Evolutionary conservation across 2,888 invertebrate species (phyloP), one percentile per base, ranked within the genome.

Genomic region (Epistrophe eligans): DNA sequence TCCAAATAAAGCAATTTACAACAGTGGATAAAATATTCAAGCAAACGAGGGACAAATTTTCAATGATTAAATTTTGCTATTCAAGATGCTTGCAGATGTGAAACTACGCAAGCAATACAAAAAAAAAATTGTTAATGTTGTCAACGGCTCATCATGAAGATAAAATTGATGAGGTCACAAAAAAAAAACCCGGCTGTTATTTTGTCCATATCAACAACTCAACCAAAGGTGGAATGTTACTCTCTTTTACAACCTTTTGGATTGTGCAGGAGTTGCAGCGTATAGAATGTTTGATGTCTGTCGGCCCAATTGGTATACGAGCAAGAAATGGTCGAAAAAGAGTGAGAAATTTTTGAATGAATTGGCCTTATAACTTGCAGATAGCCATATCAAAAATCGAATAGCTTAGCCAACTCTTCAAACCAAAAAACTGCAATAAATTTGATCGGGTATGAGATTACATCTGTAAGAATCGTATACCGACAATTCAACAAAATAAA

Each of bases 221-320:
- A 40, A 40, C 40, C 1, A 40, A 40, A 40, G 40, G 40, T n/a
- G n/a, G n/a, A n/a, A n/a, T n/a, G n/a, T n/a, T 81, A 70, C 64
- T 7, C 10, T 64, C 1, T 40, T 40, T 13, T 40, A 40, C 4
- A 40, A 40, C 13, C 40, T 40, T 11, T 40, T 40, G 4, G 81
- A 81, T 6, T 50, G 52, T 32, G 70, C 55, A 43, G 71, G 17
- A 19, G 19, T 80, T 1, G 60, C 67, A 28, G 19, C 66, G 28
- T 81, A 71, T n/a, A n/a, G 38, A 19, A n/a, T 64, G n/a, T 73
- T 32, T 73, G 57, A 70, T 10, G 38, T 55, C 17, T 57, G 76
- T 48, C 43, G 77, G 8, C 55, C 60, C n/a, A n/a, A 40, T 11
- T 76, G 76, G 45, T 76, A 57, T 57, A 32, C 52, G 0, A 76